Conservation (phyloP, 2,113 vertebrate species). For the Nestor notabilis region DNA sequence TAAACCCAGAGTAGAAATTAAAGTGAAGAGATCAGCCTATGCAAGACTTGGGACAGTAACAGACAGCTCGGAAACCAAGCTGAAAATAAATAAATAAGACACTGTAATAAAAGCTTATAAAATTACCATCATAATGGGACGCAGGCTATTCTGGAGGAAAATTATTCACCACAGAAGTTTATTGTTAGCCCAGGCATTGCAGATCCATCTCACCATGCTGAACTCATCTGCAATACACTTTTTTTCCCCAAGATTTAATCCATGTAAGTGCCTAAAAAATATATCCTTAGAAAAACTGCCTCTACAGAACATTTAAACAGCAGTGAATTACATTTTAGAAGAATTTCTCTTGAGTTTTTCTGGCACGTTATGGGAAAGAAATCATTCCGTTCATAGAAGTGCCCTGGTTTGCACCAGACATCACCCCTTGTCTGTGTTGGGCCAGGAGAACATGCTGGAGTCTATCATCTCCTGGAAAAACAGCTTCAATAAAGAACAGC, state of each 20-base stretch:
- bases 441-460: not conserved
- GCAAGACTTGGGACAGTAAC: not conserved
- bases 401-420: not conserved
- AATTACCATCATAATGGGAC: not conserved
- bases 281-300: not conserved
- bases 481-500: not conserved
- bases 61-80: not conserved
- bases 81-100: not conserved
- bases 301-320: not conserved
- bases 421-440: accelerated
- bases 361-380: not conserved
- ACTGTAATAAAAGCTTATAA: not conserved
- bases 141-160: not conserved
- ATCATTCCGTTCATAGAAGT: not conserved
- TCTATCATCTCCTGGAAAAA: not conserved
- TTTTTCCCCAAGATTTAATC: not conserved
- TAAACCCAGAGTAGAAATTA: not conserved
- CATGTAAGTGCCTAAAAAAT: not conserved
- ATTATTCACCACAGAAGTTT: not conserved
- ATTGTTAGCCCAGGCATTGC: not conserved
- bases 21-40: not conserved
- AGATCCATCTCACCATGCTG: not conserved
- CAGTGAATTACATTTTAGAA: not conserved
- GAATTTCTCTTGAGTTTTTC: not conserved
- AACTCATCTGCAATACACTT: not conserved